Conservation (phyloP, 92 coral and sea anemone species). For the Galaxea fascicularis region DNA sequence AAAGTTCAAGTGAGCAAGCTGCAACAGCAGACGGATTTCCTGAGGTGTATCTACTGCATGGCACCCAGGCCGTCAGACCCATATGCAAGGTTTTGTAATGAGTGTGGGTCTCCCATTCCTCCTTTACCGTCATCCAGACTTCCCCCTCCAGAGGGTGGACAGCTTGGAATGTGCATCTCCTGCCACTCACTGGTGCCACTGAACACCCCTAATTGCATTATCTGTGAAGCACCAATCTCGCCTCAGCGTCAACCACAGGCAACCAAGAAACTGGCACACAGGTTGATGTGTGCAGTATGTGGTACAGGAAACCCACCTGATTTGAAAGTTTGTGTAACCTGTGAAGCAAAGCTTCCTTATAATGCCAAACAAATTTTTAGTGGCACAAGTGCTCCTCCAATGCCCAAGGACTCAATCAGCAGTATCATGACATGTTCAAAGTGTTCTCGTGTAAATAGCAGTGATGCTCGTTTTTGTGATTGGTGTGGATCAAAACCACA, state of each 20-base stretch:
- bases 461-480: constrained; percentile 97
- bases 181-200: constrained; percentile 97
- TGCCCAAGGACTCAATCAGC: constrained; percentile 84
- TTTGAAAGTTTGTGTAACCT: constrained; percentile 87
- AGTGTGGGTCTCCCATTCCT: constrained; percentile 96
- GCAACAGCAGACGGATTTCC: constrained; percentile 86
- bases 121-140: constrained; percentile 86
- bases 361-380: constrained; percentile 89
- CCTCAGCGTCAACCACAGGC: constrained; percentile 98
- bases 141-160: constrained; percentile 96
- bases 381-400: constrained; percentile 89
- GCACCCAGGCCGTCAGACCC: constrained; percentile 99
- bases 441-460: constrained; percentile 94
- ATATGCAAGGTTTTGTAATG: constrained; percentile 91
- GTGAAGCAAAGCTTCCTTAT: constrained; percentile 87
- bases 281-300: constrained; percentile 88
- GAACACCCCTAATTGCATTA: constrained; percentile 89
- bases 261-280: constrained; percentile 74
- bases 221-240: constrained; percentile 94
- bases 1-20: constrained; percentile 68
- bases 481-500: constrained; percentile 97
- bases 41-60: constrained; percentile 92
- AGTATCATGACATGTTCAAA: constrained; percentile 91
- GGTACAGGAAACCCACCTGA: constrained; percentile 97
- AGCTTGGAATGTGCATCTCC: constrained; percentile 94